Conservation (phyloP, 2,113 vertebrate genomes). For the Oriolus oriolus region DNA sequence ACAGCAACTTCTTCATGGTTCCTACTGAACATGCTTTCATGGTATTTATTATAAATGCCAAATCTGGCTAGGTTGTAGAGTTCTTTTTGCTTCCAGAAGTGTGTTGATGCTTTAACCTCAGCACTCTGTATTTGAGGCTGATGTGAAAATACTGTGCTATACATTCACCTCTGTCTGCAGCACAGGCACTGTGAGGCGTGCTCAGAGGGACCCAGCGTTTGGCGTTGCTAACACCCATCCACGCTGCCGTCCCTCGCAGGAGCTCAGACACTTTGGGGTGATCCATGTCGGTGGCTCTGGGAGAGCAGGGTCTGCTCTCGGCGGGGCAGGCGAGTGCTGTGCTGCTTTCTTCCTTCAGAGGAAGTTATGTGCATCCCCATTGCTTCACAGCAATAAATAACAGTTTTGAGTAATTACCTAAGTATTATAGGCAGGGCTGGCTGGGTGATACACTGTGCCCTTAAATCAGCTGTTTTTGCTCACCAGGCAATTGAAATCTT, state of each 20-base stretch:
- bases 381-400: neutral
- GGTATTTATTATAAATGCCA: neutral
- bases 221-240: neutral
- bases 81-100: neutral
- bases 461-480: neutral
- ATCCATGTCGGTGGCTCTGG: rapidly evolving
- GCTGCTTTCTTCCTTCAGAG: neutral
- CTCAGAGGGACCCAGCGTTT: neutral
- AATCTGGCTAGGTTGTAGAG: neutral
- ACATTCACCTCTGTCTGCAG: neutral
- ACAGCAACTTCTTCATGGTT: neutral
- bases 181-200: neutral
- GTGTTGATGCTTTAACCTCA: neutral
- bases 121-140: neutral
- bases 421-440: neutral
- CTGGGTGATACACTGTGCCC: neutral
- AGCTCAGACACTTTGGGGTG: neutral
- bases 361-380: neutral
- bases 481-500: neutral
- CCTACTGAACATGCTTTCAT: neutral
- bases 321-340: neutral
- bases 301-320: neutral
- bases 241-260: neutral
- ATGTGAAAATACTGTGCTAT: neutral
- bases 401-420: neutral